A percentile compares a stretch with the other conserved stretches of the same genome.
These are phyloP conservation scores for Drosophila watanabei DNA, from an alignment of 1,140 invertebrate genomes.

Conservation along the genomic window DNA sequence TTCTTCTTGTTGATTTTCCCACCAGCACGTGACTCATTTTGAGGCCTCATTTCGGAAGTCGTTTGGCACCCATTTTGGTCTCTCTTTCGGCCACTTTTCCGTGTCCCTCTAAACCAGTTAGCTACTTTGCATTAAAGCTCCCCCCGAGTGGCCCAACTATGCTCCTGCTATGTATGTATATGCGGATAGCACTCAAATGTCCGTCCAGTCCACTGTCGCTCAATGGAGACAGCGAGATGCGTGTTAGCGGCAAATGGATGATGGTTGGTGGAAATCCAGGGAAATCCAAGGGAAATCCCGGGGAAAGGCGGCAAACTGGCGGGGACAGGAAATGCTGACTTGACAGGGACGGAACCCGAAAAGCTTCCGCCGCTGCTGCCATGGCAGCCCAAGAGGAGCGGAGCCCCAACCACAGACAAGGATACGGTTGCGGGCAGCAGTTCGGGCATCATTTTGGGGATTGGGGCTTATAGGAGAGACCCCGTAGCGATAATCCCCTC, in stretches of 20 bases:
- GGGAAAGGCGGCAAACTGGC: neutral
- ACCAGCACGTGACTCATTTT: slow-evolving; percentile 50
- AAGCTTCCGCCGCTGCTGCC: slow-evolving; percentile 29
- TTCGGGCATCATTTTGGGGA: neutral
- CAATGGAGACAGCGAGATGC: slow-evolving; percentile 22
- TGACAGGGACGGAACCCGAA: slow-evolving; percentile 47
- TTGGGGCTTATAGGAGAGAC: neutral
- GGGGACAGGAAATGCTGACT: slow-evolving; percentile 52
- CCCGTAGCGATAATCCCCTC: slow-evolving; percentile 48
- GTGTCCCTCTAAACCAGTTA: slow-evolving; percentile 43
- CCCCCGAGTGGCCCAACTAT: slow-evolving; percentile 13
- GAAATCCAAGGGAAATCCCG: slow-evolving; percentile 1
- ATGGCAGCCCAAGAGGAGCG: slow-evolving; percentile 30
- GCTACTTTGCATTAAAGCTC: slow-evolving; percentile 57
- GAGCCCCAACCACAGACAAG: slow-evolving; percentile 20
- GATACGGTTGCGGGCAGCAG: slow-evolving; percentile 26
- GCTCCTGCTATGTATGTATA: slow-evolving; percentile 16
- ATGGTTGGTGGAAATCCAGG: neutral
- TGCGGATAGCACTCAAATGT: slow-evolving; percentile 22
- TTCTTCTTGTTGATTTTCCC: slow-evolving; percentile 34
- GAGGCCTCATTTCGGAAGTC: slow-evolving; percentile 42
- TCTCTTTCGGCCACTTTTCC: slow-evolving; percentile 16
- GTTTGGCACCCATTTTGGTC: slow-evolving; percentile 44
- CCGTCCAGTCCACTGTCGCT: slow-evolving; percentile 25
- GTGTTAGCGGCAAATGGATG: slow-evolving; percentile 33